Evolutionary conservation across 2,888 invertebrate genomes (phyloP).

Genomic region (Eucriotettix oculatus): DNA sequence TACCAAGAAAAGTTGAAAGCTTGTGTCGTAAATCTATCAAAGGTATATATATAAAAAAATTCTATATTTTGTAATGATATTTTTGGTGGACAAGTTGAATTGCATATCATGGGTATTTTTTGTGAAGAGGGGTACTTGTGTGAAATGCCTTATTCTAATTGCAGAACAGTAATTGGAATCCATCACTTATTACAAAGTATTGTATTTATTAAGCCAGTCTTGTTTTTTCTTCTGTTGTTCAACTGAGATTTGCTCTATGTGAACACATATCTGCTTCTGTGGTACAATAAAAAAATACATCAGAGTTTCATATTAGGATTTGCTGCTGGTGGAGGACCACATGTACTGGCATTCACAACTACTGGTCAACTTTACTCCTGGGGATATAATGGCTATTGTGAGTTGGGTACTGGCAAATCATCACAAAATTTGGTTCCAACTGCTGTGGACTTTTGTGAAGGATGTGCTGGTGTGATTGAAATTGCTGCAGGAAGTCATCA

Average conservation of each 20-base stretch:
- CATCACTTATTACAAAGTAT: no score
- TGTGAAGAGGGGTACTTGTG: no score
- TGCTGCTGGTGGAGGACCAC: conserved; percentile 39
- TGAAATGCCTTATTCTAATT: no score
- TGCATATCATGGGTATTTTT: no score
- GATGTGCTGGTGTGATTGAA: conserved; percentile 29
- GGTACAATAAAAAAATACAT: no score
- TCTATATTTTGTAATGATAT: background rate
- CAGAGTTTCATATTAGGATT: conserved; percentile 21
- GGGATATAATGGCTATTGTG: conserved; percentile 41
- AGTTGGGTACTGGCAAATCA: conserved; percentile 37
- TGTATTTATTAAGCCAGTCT: no score
- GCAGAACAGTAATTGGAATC: no score
- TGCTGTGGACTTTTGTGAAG: conserved; percentile 27
- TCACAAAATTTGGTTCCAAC: conserved; percentile 32
- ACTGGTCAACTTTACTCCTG: conserved; percentile 38
- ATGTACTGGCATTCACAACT: conserved; percentile 37
- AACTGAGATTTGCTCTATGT: no score
- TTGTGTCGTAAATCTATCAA: conserved; percentile 33
- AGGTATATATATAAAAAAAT: conserved; percentile 17
- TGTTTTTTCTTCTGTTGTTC: background rate
- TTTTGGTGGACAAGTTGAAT: no score
- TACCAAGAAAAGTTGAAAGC: conserved; percentile 31
- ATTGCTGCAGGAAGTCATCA: conserved; percentile 42
- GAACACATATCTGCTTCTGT: no score